Percentiles rank a stretch among this genome's conserved stretches.
These are phyloP conservation scores for Rhombomys opimus DNA, from an alignment of 2,113 vertebrate species.

Conservation along the genomic window DNA sequence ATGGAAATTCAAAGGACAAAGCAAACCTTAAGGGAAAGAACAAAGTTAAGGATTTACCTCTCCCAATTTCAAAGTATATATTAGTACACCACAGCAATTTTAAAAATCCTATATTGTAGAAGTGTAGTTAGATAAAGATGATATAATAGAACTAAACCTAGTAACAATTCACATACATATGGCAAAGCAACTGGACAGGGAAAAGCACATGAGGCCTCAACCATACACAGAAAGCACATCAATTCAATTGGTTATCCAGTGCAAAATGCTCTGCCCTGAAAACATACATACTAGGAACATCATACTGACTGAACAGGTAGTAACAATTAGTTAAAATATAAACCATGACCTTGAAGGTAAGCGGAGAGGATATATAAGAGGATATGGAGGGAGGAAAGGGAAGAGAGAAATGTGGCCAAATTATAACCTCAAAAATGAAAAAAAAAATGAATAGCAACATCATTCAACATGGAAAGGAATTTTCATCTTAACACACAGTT, in stretches of 20 bases:
- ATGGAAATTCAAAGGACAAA: neutral
- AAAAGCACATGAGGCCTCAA: neutral
- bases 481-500: neutral
- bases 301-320: neutral
- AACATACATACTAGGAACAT: neutral
- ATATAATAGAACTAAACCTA: neutral
- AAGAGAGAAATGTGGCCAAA: neutral
- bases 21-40: neutral
- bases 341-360: neutral
- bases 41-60: neutral
- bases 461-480: neutral
- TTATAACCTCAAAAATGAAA: neutral
- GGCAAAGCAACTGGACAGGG: neutral
- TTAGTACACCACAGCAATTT: neutral
- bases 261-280: neutral
- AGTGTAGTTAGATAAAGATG: neutral
- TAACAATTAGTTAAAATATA: neutral
- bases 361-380: neutral
- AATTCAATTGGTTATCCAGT: neutral
- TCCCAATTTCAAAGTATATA: neutral
- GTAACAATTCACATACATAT: neutral
- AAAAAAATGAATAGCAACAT: neutral
- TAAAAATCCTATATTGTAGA: neutral
- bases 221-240: neutral
- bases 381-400: neutral